Evolutionary conservation across 2,113 vertebrate species (phyloP).

Genomic region (Arizona elegans): DNA sequence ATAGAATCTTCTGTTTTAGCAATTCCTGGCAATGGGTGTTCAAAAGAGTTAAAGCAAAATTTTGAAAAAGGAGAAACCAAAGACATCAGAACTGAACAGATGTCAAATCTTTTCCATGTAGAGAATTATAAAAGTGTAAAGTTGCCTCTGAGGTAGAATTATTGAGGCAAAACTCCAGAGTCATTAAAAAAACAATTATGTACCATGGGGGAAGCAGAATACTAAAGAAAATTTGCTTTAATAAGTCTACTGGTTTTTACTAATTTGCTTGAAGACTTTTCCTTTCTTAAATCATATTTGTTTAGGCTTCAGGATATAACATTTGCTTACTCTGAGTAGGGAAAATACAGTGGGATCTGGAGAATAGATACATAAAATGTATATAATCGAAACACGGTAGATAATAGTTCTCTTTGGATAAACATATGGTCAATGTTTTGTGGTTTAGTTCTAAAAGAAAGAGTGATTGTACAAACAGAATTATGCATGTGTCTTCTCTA

Average conservation of each 20-base stretch:
- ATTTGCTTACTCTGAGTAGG: background rate
- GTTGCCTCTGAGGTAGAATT: constrained; percentile 12
- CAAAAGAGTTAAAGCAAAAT: constrained; percentile 35
- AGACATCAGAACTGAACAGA: constrained; percentile 35
- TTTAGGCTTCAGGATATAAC: constrained; percentile 32
- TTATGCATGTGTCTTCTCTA: constrained; percentile 12
- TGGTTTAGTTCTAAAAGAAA: constrained; percentile 27
- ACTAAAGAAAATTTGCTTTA: constrained; percentile 41
- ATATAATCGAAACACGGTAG: background rate
- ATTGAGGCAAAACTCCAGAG: constrained; percentile 34
- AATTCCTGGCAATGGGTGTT: constrained; percentile 27
- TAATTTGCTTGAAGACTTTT: constrained; percentile 15
- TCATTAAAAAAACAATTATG: constrained; percentile 34
- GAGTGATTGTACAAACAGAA: background rate
- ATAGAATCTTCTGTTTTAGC: background rate
- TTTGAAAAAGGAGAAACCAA: background rate
- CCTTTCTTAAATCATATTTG: constrained; percentile 40
- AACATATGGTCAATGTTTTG: background rate
- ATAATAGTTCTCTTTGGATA: constrained; percentile 11
- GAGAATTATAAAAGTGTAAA: constrained; percentile 23
- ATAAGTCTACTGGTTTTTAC: constrained; percentile 20
- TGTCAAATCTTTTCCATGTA: constrained; percentile 17
- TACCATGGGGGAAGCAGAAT: constrained; percentile 8
- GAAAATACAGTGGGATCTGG: background rate
- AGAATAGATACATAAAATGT: background rate